A percentile compares a stretch with the other conserved stretches of the same genome.
Evolutionary conservation across 2,797 vertebrate genomes (phyloP).

Genomic region (Heteromormyrus szaboi): DNA sequence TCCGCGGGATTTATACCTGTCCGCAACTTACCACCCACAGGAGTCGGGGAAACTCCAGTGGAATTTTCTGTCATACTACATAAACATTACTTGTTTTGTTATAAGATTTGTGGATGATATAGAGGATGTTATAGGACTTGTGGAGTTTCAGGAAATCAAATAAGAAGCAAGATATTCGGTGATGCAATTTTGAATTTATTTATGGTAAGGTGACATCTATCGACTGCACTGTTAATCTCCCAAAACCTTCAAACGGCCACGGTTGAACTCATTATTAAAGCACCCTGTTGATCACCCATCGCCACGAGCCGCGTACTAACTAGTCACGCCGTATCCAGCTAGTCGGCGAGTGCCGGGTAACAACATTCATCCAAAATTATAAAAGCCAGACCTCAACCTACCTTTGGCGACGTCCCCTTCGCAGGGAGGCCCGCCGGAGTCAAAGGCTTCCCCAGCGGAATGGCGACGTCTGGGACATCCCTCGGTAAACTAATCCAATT

Average conservation of each 20-base stretch:
- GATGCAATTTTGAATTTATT: not conserved
- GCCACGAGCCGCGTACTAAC: not conserved
- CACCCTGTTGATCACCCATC: not conserved
- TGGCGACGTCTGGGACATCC: not conserved
- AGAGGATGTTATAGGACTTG: not conserved
- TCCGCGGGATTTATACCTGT: not conserved
- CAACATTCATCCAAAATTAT: not conserved
- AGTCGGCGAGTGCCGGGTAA: not conserved
- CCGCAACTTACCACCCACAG: not conserved
- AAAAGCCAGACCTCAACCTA: not conserved
- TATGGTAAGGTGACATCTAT: not conserved
- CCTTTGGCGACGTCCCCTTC: slow-evolving; percentile 6
- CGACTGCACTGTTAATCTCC: not conserved
- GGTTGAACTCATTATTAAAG: not conserved
- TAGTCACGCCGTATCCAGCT: not conserved
- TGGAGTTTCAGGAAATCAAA: not conserved
- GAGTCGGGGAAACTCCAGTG: not conserved
- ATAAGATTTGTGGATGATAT: not conserved
- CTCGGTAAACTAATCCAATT: not conserved
- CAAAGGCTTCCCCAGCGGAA: not conserved
- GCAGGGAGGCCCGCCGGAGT: not conserved
- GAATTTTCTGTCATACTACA: not conserved
- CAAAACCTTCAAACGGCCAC: not conserved
- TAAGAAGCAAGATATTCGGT: not conserved
- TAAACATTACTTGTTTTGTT: not conserved